phyloP scores from a whole-genome alignment of 2,797 vertebrate species.

The Sparus aurata region DNA sequence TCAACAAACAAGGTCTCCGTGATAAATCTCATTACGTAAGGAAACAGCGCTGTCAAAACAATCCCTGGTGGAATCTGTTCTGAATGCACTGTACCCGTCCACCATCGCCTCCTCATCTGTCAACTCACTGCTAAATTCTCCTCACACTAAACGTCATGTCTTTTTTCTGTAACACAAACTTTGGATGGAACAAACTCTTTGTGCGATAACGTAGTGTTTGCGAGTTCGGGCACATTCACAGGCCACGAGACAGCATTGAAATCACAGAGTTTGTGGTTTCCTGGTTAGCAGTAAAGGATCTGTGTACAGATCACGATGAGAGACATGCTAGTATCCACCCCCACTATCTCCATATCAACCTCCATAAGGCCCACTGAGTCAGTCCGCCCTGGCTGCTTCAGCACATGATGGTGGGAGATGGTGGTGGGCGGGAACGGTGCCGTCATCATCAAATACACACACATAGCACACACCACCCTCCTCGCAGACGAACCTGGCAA shows the following conservation, averaged over 20 bases:
- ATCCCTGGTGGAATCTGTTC: constrained; percentile 39
- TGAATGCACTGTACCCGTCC: constrained; percentile 41
- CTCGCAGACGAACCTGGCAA: constrained; percentile 33
- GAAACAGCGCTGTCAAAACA: constrained; percentile 69
- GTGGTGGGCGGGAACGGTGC: constrained; percentile 79
- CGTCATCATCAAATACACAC: constrained; percentile 71
- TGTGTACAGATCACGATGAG: constrained; percentile 69
- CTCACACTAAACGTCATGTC: constrained; percentile 9
- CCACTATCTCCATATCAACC: constrained; percentile 77
- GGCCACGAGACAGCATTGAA: constrained; percentile 4
- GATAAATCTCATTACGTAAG: constrained; percentile 65
- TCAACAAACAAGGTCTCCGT: constrained; percentile 41
- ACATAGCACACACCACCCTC: constrained; percentile 53
- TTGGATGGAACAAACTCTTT: constrained; percentile 17
- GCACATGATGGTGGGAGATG: constrained; percentile 77
- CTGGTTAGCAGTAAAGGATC: constrained; percentile 35
- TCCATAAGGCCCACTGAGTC: constrained; percentile 85
- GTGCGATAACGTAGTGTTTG: background rate
- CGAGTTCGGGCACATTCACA: constrained; percentile 1
- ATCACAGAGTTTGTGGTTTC: background rate
- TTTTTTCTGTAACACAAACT: background rate
- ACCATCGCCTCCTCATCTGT: constrained; percentile 62
- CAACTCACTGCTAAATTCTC: constrained; percentile 19
- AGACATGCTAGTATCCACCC: constrained; percentile 75
- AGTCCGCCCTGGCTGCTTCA: constrained; percentile 69